phyloP scores from a whole-genome alignment of 2,113 vertebrate species.

The Takifugu bimaculatus region DNA sequence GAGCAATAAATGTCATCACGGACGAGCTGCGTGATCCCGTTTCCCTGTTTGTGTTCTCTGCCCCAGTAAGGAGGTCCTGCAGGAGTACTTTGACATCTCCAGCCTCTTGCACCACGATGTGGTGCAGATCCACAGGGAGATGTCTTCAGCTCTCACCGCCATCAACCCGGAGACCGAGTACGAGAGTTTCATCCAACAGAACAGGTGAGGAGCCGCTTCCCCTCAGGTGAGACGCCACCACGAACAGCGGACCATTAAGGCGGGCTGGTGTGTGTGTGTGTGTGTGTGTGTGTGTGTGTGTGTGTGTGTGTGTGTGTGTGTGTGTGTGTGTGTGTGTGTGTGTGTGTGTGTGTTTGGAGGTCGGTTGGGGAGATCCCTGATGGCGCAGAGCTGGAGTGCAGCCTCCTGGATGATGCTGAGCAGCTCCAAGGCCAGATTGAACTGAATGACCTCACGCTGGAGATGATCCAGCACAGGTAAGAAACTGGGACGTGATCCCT shows the following conservation, averaged over 20 bases:
- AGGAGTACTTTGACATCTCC: constrained; percentile 87
- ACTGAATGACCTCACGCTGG: constrained; percentile 88
- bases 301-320: constrained; percentile 13
- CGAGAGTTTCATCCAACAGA: constrained; percentile 81
- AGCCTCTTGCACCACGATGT: constrained; percentile 87
- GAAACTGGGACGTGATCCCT: constrained; percentile 25
- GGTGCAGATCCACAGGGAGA: constrained; percentile 79
- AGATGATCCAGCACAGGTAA: constrained; percentile 88
- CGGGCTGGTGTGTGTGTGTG: constrained; percentile 11
- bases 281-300: constrained; percentile 17
- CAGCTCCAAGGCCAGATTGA: constrained; percentile 79
- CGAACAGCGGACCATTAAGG: neutral
- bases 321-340: constrained; percentile 14
- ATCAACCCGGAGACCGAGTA: constrained; percentile 84
- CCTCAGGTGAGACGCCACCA: neutral
- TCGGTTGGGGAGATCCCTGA: constrained; percentile 74
- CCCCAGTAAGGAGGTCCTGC: constrained; percentile 86
- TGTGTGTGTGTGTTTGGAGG: constrained; percentile 62
- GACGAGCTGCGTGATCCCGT: neutral
- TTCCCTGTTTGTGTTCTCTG: neutral
- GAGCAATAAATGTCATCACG: neutral
- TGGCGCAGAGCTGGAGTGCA: constrained; percentile 81
- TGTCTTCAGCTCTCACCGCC: constrained; percentile 72
- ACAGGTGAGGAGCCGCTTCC: constrained; percentile 72
- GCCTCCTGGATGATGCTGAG: constrained; percentile 83